These are phyloP conservation scores for Gastracanthus pulcherrimus DNA, from an alignment of 2,888 invertebrate genomes.

Conservation along the genomic window DNA sequence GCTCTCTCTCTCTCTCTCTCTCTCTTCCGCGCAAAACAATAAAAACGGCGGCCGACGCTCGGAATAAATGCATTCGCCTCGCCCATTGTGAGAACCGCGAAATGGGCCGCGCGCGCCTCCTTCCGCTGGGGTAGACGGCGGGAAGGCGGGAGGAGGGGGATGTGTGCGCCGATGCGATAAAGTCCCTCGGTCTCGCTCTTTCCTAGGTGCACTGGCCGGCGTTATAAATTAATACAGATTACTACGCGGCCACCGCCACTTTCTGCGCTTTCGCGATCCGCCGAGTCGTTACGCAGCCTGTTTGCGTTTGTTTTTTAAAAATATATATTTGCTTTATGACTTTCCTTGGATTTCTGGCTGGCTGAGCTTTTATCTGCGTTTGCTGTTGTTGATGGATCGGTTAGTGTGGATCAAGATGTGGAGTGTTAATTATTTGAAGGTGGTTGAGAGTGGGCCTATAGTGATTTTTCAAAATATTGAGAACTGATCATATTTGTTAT, in stretches of 20 bases:
- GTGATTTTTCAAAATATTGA: too few species aligned
- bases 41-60: slow-evolving; percentile 46
- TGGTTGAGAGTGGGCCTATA: too few species aligned
- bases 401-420: too few species aligned
- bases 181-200: slow-evolving; percentile 3
- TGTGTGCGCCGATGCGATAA: slow-evolving; percentile 52
- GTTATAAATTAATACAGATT: slow-evolving; percentile 56
- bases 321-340: not conserved
- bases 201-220: not conserved
- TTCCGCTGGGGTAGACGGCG: slow-evolving; percentile 3
- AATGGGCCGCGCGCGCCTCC: slow-evolving; percentile 40
- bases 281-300: not conserved
- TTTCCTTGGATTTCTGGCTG: not conserved
- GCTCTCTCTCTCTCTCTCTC: not conserved
- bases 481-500: too few species aligned
- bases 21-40: slow-evolving; percentile 48
- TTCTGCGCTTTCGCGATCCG: slow-evolving; percentile 18
- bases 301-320: not conserved
- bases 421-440: too few species aligned
- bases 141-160: slow-evolving; percentile 30
- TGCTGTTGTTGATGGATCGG: too few species aligned
- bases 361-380: not conserved
- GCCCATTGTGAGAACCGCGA: slow-evolving; percentile 45
- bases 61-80: slow-evolving; percentile 51
- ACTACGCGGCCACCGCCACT: slow-evolving; percentile 14